phyloP scores from a whole-genome alignment of 1,140 invertebrate species.

The Leucophenga varia region DNA sequence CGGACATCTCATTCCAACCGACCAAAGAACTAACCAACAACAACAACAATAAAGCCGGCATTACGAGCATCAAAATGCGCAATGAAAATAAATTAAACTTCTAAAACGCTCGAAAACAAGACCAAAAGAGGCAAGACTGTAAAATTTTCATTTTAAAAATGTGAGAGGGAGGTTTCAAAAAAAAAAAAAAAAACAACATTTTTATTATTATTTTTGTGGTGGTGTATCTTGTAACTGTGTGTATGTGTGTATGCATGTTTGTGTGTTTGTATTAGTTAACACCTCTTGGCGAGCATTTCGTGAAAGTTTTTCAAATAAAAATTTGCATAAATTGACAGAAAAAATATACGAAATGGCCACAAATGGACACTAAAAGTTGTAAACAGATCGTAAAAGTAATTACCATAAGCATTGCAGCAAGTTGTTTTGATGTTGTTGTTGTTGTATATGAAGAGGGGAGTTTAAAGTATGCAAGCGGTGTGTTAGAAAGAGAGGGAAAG shows the following conservation, averaged over 20 bases:
- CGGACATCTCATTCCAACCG: too few relatives aligned
- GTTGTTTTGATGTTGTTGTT: too few relatives aligned
- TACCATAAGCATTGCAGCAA: too few relatives aligned
- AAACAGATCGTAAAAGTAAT: constrained; percentile 56
- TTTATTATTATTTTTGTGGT: too few relatives aligned
- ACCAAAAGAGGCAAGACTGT: constrained; percentile 1
- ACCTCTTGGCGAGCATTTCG: too few relatives aligned
- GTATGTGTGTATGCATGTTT: too few relatives aligned
- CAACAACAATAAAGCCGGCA: constrained; percentile 49
- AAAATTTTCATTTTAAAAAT: neutral
- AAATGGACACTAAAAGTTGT: constrained; percentile 44
- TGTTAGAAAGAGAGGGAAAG: too few relatives aligned
- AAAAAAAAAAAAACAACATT: neutral
- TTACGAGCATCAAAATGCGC: constrained; percentile 54
- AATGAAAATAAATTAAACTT: constrained; percentile 56
- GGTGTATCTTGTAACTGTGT: too few relatives aligned
- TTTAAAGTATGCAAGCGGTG: too few relatives aligned
- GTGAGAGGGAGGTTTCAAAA: constrained; percentile 6
- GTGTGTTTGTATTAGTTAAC: too few relatives aligned
- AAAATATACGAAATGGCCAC: constrained; percentile 43
- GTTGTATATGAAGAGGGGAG: too few relatives aligned
- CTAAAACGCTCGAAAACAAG: constrained; percentile 18
- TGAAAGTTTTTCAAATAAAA: constrained; percentile 16
- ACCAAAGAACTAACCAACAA: constrained; percentile 7
- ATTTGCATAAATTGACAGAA: constrained; percentile 55